Base-by-base conservation (phyloP, 2,888 invertebrate genomes). In the Dryococelus australis region DNA sequence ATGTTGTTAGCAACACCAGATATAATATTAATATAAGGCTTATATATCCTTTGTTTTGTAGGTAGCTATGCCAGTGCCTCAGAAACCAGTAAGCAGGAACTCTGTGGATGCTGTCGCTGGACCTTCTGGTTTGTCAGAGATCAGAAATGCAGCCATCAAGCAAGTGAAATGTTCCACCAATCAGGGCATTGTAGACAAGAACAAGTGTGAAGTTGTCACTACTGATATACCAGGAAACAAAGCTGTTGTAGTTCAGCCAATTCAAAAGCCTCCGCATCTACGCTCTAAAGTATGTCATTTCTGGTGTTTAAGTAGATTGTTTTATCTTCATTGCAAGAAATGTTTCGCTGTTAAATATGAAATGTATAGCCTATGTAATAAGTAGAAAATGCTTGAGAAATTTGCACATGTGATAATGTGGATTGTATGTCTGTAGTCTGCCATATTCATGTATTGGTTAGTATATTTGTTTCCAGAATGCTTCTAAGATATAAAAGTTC, bases 221-320 rank as follows among this genome's bases (percentile, higher is more conserved):
- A 0, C 35, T 53, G 47, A n/a, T 16, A 28, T 78, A 85, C 24
- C 16, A 87, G n/a, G 88, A 86, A 85, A 86, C 51, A 87, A 86
- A 86, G 84, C 86, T 81, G 85, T 83, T 81, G 83, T 35, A 87
- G 91, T 94, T 43, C 90, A 93, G 89, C 93, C 95, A 5, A 93
- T 95, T 51, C 92, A 93, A 89, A 96, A 95, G 92, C 94, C 94
- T 10, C 95, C 95, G 0, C 95, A 95, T 92, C 92, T 95, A 90
- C 92, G 95, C 89, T 95, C 95, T 16, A 95, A 95, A 93, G 95
- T 95, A 91, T 89, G 88, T 83, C 43, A 84, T 20, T 47, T 85
- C 43, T 20, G 20, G 27, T 24, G 28, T 43, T 87, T 51, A 84
- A 86, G n/a, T 86, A 87, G 27, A 24, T 53, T 35, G 53, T 88